Evolutionary conservation across 2,113 vertebrate species (phyloP).

Genomic region (Euleptes europaea): DNA sequence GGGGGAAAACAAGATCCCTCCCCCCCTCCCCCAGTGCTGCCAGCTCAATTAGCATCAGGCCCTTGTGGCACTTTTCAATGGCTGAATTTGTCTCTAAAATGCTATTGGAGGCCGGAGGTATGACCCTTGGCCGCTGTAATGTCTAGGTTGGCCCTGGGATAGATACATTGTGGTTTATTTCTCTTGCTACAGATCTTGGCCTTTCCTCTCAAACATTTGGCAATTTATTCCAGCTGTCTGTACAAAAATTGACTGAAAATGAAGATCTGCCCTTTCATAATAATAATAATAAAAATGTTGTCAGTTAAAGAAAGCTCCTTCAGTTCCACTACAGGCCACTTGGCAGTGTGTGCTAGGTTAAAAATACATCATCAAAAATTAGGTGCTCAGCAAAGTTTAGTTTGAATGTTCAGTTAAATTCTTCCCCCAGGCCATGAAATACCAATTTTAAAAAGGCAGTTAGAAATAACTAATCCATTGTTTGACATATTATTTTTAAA

Average conservation of each 20-base stretch:
- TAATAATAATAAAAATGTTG: slow-evolving; percentile 14
- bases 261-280: slow-evolving; percentile 18
- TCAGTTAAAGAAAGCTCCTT: slow-evolving; percentile 14
- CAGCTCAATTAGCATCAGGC: too few relatives aligned
- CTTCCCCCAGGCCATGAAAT: neutral
- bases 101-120: too few relatives aligned
- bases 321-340: slow-evolving; percentile 19
- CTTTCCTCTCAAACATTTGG: slow-evolving; percentile 22
- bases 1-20: too few relatives aligned
- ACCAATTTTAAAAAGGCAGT: slow-evolving; percentile 21
- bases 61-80: too few relatives aligned
- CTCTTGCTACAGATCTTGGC: neutral
- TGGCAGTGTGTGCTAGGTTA: neutral
- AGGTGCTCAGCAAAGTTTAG: slow-evolving; percentile 19
- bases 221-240: slow-evolving; percentile 4
- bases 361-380: slow-evolving; percentile 8
- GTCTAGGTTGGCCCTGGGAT: neutral
- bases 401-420: slow-evolving; percentile 21
- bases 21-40: too few relatives aligned
- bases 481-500: slow-evolving; percentile 43
- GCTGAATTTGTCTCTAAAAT: too few relatives aligned
- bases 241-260: slow-evolving; percentile 27
- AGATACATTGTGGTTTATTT: slow-evolving; percentile 18
- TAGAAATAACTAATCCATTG: slow-evolving; percentile 11
- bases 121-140: too few relatives aligned